These are phyloP conservation scores for Coptodon bakossiorum DNA, from an alignment of 2,113 vertebrate species.

Conservation along the genomic window DNA sequence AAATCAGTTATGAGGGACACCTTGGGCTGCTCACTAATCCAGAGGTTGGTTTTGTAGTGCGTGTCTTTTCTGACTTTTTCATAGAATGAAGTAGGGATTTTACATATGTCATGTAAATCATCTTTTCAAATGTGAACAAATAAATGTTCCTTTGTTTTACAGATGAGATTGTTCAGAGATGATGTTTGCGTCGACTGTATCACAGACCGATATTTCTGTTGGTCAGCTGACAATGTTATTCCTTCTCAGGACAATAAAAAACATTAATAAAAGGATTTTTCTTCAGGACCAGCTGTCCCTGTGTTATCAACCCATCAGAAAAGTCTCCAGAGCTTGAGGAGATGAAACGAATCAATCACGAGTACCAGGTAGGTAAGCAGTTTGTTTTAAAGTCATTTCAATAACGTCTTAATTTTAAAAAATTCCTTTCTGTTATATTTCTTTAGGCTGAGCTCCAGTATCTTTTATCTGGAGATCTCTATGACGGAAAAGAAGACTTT, in stretches of 20 bases:
- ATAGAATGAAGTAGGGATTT: not conserved
- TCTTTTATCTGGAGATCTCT: constrained; percentile 67
- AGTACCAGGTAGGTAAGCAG: constrained; percentile 77
- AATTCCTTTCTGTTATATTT: not conserved
- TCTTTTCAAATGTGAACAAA: not conserved
- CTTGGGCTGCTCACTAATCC: constrained; percentile 61
- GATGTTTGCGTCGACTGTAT: not conserved
- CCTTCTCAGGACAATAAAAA: not conserved
- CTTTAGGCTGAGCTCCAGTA: constrained; percentile 43
- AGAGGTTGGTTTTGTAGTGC: constrained; percentile 70
- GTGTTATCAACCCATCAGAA: constrained; percentile 69
- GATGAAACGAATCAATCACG: constrained; percentile 74
- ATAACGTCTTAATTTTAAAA: not conserved
- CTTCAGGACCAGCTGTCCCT: constrained; percentile 77
- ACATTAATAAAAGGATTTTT: not conserved
- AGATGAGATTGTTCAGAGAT: not conserved
- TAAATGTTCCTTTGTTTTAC: not conserved
- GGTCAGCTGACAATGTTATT: not conserved
- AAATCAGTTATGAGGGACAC: constrained; percentile 64
- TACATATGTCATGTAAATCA: not conserved
- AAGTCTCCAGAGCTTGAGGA: constrained; percentile 71
- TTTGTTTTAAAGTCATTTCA: not conserved
- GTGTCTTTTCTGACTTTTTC: not conserved
- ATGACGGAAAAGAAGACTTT: constrained; percentile 77
- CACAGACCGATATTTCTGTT: not conserved